Base-by-base conservation (phyloP, 2,888 invertebrate genomes). In the Myopa testacea region DNA sequence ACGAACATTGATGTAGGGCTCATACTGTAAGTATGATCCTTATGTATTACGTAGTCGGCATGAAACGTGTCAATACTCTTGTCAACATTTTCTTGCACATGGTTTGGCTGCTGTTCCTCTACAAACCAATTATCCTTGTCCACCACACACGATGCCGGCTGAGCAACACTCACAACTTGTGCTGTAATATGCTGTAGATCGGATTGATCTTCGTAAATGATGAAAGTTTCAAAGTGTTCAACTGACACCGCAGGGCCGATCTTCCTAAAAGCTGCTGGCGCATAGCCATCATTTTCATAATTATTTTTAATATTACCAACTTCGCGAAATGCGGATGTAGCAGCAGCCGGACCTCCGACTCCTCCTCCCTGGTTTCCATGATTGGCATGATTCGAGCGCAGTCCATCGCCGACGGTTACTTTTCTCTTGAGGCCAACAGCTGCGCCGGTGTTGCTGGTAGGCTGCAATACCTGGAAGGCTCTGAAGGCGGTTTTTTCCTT, bases 181-280 rank as follows among this genome's bases (percentile, higher is more conserved):
- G 70, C 19, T 1, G 73, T 40, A 37, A 72, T 16, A 72, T 80
- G 77, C 19, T 82, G 75, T 14, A 79, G 81, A 38, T 79, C 83
- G 63, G 65, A 80, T 77, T 76, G 89, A 82, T 94, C 94, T 85
- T 95, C 94, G 84, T 93, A 95, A 2, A 95, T 93, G 83, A 93
- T 93, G 87, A 94, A 94, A 63, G 93, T 92, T 89, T 95, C 94
- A 89, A 93, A 93, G 85, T 94, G 93, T 78, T 93, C 93, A 75
- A 93, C 93, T 37, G 87, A 85, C 74, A 85, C 84, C 60, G 81
- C 82, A 5, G 83, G 86, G 12, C 63, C 73, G n/a, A 72, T 77
- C 50, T 91, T 90, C 72, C 88, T 88, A 52, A 77, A 80, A 70
- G 80, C 82, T 65, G 78, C 58, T 37, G 81, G 78, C 19, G 67